Evolutionary conservation across 2,113 vertebrate species (phyloP).

Genomic region (Vulpes lagopus): DNA sequence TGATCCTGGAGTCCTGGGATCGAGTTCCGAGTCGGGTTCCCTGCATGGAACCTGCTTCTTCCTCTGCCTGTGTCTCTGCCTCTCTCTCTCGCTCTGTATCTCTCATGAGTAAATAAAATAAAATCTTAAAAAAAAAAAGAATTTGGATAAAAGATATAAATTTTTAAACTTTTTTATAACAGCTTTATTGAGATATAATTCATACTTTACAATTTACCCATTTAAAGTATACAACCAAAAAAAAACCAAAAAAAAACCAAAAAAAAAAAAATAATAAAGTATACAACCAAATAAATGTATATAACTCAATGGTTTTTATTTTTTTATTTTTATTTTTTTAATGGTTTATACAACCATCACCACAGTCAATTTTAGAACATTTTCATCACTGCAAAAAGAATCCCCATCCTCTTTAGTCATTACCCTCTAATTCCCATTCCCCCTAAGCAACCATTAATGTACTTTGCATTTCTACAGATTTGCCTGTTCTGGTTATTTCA

Average conservation of each 20-base stretch:
- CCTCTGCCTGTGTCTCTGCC: too few relatives aligned
- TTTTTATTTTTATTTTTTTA: too few relatives aligned
- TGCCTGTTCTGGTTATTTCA: constrained; percentile 24
- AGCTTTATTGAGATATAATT: constrained; percentile 57
- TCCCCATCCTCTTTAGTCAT: neutral
- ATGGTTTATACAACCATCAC: neutral
- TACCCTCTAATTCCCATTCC: neutral
- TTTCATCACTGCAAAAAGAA: neutral
- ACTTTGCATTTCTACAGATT: constrained; percentile 32
- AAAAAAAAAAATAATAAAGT: too few relatives aligned
- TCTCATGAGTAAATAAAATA: too few relatives aligned
- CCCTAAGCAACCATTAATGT: constrained; percentile 7
- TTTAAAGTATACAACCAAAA: constrained; percentile 22
- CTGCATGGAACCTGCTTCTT: too few relatives aligned
- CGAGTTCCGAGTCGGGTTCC: too few relatives aligned
- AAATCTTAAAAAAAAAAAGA: neutral
- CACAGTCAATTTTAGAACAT: neutral
- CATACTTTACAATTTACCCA: constrained; percentile 2
- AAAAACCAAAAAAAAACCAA: too few relatives aligned
- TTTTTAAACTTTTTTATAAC: constrained; percentile 37
- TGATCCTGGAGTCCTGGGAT: too few relatives aligned
- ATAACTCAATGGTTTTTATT: constrained; percentile 16
- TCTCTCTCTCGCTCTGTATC: too few relatives aligned
- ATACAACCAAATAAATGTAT: neutral
- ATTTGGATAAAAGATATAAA: constrained; percentile 1